Evolutionary conservation across 1,140 invertebrate species (phyloP).

Genomic region (Penaeus japonicus): DNA sequence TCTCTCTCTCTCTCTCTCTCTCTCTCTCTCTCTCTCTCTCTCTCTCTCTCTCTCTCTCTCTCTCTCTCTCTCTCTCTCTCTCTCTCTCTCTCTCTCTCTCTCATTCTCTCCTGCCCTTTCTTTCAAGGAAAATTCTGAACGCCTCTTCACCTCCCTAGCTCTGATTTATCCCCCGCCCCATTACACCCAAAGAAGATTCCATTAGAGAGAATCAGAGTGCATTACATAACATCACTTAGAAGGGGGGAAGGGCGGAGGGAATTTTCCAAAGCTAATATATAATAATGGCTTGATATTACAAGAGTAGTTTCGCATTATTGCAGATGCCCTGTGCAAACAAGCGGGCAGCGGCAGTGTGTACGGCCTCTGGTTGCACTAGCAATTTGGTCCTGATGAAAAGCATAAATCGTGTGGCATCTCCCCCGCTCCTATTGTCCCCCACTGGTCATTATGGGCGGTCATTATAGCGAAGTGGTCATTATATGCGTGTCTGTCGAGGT

Average conservation of each 20-base stretch:
- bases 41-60: not conserved
- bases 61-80: not conserved
- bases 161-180: not conserved
- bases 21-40: not conserved
- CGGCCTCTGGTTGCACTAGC: not conserved
- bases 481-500: conserved; percentile 29
- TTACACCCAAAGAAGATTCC: not conserved
- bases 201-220: not conserved
- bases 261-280: conserved; percentile 16
- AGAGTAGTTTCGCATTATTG: not conserved
- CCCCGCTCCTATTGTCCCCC: conserved; percentile 15
- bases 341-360: not conserved
- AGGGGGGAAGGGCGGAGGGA: not conserved
- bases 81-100: not conserved
- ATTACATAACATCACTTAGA: too few species aligned
- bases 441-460: conserved; percentile 40
- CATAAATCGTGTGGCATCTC: conserved; percentile 41
- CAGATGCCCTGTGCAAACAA: not conserved
- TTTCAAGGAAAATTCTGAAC: not conserved
- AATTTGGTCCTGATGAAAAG: conserved; percentile 40
- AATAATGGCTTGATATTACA: conserved; percentile 20
- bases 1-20: not conserved
- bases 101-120: not conserved
- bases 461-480: conserved; percentile 48
- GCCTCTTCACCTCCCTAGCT: not conserved